Percentiles rank a stretch among this genome's conserved stretches.
Conservation (phyloP, 2,888 invertebrate genomes). For the Heliconius erato region DNA sequence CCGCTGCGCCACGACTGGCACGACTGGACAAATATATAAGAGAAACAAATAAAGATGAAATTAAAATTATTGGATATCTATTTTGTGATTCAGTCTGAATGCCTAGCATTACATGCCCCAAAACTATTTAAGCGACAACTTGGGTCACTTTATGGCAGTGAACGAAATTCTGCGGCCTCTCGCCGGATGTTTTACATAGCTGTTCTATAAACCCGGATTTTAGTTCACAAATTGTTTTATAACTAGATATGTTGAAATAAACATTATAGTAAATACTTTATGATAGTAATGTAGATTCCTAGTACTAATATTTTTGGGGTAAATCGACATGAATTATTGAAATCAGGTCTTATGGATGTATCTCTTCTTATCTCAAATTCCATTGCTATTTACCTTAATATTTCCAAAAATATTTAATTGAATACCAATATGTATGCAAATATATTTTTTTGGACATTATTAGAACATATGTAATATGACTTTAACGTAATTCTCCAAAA, state of each 20-base stretch:
- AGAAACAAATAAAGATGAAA: neutral
- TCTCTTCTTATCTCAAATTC: no score
- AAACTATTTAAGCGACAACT: slow-evolving; percentile 30
- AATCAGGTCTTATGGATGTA: no score
- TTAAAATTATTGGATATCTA: neutral
- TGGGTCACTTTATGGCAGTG: slow-evolving; percentile 25
- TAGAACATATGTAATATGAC: neutral
- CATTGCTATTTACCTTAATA: no score
- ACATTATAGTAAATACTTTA: neutral
- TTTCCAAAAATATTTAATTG: no score
- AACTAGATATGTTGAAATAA: slow-evolving; percentile 12
- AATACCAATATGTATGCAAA: no score
- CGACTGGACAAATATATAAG: neutral
- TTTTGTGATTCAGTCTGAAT: neutral
- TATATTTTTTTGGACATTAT: neutral
- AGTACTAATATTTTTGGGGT: no score
- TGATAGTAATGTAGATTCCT: neutral
- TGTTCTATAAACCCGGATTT: slow-evolving; percentile 9
- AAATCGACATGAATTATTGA: no score
- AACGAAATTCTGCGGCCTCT: slow-evolving; percentile 27
- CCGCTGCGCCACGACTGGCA: no score
- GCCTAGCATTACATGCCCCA: neutral
- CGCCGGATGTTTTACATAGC: slow-evolving; percentile 26
- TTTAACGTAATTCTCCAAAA: neutral
- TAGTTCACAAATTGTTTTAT: slow-evolving; percentile 12